Evolutionary conservation across 2,888 invertebrate genomes (phyloP).

Genomic region (Drosophila bunnanda): DNA sequence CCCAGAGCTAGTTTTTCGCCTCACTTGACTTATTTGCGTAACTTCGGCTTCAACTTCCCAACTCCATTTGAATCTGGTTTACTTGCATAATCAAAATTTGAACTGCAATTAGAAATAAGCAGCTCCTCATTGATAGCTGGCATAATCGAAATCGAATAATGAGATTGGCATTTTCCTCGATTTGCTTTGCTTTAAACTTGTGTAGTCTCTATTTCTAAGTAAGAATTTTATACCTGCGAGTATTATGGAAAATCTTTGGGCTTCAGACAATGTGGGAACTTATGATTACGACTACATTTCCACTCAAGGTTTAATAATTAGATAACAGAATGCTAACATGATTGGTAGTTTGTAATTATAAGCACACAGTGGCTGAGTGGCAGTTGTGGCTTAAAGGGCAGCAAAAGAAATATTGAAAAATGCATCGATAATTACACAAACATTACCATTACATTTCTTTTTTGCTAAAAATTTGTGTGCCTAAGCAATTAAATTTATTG

Average conservation of each 20-base stretch:
- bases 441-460: not conserved
- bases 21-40: constrained; percentile 57
- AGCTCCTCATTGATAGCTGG: constrained; percentile 30
- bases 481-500: no score
- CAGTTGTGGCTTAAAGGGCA: not conserved
- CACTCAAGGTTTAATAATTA: not conserved
- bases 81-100: constrained; percentile 65
- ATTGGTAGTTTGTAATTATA: not conserved
- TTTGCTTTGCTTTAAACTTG: constrained; percentile 11
- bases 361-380: not conserved
- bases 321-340: not conserved
- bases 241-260: constrained; percentile 2
- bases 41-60: constrained; percentile 6
- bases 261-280: no score
- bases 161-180: constrained; percentile 28
- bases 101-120: constrained; percentile 62
- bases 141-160: constrained; percentile 21
- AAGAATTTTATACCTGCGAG: not conserved
- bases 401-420: no score
- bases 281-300: not conserved
- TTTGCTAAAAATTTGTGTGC: not conserved
- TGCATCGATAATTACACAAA: not conserved
- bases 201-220: not conserved
- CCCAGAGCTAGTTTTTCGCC: constrained; percentile 54
- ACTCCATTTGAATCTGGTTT: constrained; percentile 34